A percentile compares a stretch with the other conserved stretches of the same genome.
Conservation (phyloP, 2,113 vertebrate genomes). For the Leucopsar rothschildi region DNA sequence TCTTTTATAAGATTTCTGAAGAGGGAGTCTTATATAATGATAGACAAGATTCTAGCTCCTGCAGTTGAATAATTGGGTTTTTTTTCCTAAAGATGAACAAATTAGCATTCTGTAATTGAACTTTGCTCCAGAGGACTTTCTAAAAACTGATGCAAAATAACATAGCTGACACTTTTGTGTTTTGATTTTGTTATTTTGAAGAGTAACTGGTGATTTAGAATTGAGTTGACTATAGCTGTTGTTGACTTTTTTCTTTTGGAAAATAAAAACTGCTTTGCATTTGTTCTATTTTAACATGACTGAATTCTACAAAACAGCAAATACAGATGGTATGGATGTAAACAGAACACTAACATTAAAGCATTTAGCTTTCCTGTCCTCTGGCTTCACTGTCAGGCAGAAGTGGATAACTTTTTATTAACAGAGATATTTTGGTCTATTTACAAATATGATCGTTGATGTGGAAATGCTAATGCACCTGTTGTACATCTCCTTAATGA, state of each 20-base stretch:
- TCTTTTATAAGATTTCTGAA: constrained; percentile 17
- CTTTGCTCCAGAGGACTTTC: background rate
- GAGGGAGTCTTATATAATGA: background rate
- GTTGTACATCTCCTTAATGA: background rate
- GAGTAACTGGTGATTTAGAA: constrained; percentile 12
- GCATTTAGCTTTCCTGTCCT: constrained; percentile 46
- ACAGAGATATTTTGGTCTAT: constrained; percentile 8
- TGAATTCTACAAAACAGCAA: constrained; percentile 44
- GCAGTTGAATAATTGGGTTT: background rate
- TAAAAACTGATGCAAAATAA: background rate
- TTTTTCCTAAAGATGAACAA: background rate
- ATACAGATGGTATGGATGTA: constrained; percentile 47
- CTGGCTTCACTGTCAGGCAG: background rate
- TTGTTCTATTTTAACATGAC: constrained; percentile 52
- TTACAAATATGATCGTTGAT: constrained; percentile 3
- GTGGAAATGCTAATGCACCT: constrained; percentile 35
- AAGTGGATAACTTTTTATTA: constrained; percentile 18
- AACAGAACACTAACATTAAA: constrained; percentile 33
- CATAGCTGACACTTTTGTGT: background rate
- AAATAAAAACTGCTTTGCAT: constrained; percentile 57
- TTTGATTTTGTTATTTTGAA: constrained; percentile 31
- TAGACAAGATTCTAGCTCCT: background rate
- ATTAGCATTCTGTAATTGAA: background rate
- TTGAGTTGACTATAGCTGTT: background rate
- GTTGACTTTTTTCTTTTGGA: background rate